Evolutionary conservation across 2,113 vertebrate species (phyloP).

Genomic region (Neofelis nebulosa): DNA sequence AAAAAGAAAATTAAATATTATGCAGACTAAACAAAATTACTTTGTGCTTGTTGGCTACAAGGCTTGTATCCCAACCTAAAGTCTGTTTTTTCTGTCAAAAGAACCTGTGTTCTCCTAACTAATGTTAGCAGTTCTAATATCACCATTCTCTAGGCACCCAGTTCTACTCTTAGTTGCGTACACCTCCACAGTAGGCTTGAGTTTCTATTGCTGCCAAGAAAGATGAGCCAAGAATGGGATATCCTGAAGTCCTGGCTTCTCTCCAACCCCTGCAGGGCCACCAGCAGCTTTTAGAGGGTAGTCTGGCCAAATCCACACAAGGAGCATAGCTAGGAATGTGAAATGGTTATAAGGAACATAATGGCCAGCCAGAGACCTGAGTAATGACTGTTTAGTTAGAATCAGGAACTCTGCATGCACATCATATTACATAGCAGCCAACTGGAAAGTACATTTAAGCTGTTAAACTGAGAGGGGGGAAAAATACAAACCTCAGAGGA

Average conservation of each 20-base stretch:
- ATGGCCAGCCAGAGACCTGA: neutral
- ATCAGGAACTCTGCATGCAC: neutral
- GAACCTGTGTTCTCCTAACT: neutral
- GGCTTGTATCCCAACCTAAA: neutral
- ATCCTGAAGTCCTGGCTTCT: slow-evolving; percentile 34
- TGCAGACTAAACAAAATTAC: slow-evolving; percentile 31
- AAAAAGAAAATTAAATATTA: slow-evolving; percentile 9
- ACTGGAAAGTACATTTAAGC: neutral
- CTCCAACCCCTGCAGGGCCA: neutral
- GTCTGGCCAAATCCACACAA: neutral
- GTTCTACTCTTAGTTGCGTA: neutral
- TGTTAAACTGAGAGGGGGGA: neutral
- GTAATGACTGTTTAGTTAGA: neutral
- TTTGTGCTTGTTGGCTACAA: neutral
- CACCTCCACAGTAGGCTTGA: neutral
- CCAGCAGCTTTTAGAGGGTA: neutral
- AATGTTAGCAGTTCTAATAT: neutral
- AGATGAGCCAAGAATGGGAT: slow-evolving; percentile 8
- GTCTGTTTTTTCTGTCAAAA: neutral
- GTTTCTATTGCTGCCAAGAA: neutral
- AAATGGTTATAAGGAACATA: slow-evolving; percentile 4
- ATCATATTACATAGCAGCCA: neutral
- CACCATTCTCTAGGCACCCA: neutral
- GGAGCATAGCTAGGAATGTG: neutral
- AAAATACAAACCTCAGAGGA: neutral